Conservation (phyloP, 2,888 invertebrate genomes). For the Caenorhabditis uteleia region DNA sequence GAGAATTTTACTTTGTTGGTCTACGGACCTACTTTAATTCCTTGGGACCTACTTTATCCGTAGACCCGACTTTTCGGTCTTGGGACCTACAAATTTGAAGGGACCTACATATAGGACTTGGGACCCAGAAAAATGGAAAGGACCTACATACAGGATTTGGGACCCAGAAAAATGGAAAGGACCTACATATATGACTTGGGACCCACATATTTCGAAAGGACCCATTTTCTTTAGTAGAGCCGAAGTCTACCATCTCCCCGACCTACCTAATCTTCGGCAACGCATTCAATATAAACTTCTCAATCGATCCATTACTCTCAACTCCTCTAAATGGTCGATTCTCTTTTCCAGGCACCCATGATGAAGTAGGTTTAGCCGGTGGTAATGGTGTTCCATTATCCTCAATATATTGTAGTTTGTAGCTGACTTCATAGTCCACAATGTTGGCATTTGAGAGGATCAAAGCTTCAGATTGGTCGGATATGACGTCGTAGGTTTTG, state of each 20-base stretch:
- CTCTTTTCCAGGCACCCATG: constrained; percentile 65
- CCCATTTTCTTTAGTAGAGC: neutral
- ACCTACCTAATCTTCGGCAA: constrained; percentile 62
- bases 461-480: constrained; percentile 64
- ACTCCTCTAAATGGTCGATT: constrained; percentile 65
- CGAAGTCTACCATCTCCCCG: constrained; percentile 13
- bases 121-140: too few relatives aligned
- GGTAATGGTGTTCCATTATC: constrained; percentile 39
- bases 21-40: too few relatives aligned
- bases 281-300: constrained; percentile 67
- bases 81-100: too few relatives aligned
- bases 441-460: constrained; percentile 54
- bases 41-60: too few relatives aligned
- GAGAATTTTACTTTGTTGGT: too few relatives aligned
- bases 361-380: constrained; percentile 52
- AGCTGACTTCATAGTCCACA: constrained; percentile 46
- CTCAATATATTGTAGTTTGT: constrained; percentile 32
- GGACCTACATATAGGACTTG: too few relatives aligned
- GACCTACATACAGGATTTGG: too few relatives aligned
- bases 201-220: too few relatives aligned
- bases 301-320: constrained; percentile 59
- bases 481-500: constrained; percentile 57
- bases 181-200: too few relatives aligned
- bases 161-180: too few relatives aligned
- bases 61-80: too few relatives aligned